phyloP scores from a whole-genome alignment of 2,797 vertebrate genomes.

The Melanotaenia nigrans region DNA sequence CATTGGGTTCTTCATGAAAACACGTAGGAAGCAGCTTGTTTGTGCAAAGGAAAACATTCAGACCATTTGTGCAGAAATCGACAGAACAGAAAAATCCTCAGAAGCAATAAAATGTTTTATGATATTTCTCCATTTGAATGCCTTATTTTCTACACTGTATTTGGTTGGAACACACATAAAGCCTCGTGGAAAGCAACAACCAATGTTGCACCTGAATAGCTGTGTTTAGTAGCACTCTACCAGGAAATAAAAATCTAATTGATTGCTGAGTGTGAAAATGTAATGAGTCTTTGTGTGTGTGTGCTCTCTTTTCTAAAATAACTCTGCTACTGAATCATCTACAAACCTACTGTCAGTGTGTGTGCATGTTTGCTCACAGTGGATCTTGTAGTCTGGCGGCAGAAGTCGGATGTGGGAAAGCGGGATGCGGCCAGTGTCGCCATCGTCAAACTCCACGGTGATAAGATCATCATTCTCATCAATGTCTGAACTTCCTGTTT shows the following conservation, averaged over 20 bases:
- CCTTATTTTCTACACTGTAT: neutral
- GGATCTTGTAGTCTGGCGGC: constrained; percentile 98
- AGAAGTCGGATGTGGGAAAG: constrained; percentile 96
- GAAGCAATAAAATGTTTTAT: neutral
- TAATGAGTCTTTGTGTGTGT: neutral
- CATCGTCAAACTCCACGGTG: constrained; percentile 98
- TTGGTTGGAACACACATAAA: neutral
- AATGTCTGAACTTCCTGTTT: constrained; percentile 88
- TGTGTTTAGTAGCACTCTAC: constrained; percentile 12
- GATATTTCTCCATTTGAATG: neutral
- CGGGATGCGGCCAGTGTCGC: constrained; percentile 95
- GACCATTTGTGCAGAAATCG: constrained; percentile 21
- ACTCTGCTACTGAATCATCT: constrained; percentile 1
- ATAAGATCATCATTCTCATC: constrained; percentile 95
- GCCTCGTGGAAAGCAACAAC: neutral
- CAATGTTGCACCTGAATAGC: neutral
- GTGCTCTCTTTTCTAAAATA: neutral
- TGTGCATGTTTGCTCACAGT: constrained; percentile 84
- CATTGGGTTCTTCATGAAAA: constrained; percentile 2
- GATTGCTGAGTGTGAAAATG: neutral
- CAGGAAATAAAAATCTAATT: constrained; percentile 5
- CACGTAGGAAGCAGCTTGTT: constrained; percentile 3
- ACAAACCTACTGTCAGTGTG: constrained; percentile 4
- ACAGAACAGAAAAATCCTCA: constrained; percentile 3
- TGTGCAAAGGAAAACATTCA: constrained; percentile 11